These are phyloP conservation scores for Cephus nigrinus DNA, from an alignment of 2,888 invertebrate species.

Conservation along the genomic window DNA sequence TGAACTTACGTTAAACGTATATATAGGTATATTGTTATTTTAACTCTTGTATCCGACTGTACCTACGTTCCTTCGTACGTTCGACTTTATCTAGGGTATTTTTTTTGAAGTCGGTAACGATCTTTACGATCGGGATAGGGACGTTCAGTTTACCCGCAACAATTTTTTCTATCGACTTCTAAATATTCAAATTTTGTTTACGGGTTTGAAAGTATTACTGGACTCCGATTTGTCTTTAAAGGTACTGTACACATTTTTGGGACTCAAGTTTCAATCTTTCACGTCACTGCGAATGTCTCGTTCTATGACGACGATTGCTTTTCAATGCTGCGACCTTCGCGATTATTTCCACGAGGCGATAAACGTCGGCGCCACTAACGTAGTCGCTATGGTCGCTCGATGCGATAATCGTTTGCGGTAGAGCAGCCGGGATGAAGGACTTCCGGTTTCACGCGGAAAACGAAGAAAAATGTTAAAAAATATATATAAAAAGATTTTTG, in stretches of 20 bases:
- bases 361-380: neutral
- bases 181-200: too few relatives aligned
- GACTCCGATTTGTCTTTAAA: neutral
- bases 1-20: neutral
- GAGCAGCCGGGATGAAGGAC: neutral
- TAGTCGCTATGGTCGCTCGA: neutral
- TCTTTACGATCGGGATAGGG: neutral
- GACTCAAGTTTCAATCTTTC: neutral
- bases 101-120: neutral
- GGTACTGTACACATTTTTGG: accelerated
- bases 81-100: neutral
- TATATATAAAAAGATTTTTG: too few relatives aligned
- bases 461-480: neutral
- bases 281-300: neutral
- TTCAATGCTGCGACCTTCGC: neutral
- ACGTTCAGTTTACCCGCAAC: neutral
- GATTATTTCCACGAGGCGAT: neutral
- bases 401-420: neutral
- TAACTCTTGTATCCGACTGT: neutral
- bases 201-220: neutral
- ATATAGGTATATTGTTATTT: neutral
- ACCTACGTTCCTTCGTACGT: neutral
- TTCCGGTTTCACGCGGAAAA: neutral
- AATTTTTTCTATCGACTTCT: too few relatives aligned
- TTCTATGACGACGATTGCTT: neutral